Evolutionary conservation across 92 coral and sea anemone genomes (phyloP), one percentile per base, ranked within the genome.

Genomic region (Epizoanthus stellaris): DNA sequence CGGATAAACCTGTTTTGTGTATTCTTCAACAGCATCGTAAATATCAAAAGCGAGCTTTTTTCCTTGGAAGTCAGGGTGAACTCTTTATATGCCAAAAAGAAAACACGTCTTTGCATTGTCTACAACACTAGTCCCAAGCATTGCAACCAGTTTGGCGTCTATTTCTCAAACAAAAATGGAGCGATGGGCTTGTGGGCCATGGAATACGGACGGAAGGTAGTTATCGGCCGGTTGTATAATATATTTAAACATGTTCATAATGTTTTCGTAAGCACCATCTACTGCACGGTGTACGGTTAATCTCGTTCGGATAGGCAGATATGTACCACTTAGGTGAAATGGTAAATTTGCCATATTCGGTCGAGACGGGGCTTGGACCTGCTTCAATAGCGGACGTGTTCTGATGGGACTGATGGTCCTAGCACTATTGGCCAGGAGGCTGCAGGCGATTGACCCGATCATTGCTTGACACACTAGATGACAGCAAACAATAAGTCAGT

Each of bases 1-100:
- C 4, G 71, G 71, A 25, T 67, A 40, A 25, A 67, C 13, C n/a
- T 67, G 71, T 16, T 8, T 67, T 34, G 5, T 4, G 39, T 67
- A 5, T 67, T 30, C 71, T 34, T 11, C 16, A 34, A 67, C 71
- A 25, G 47, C 71, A 10, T 6, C 9, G 71, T 25, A 17, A 67
- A 67, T 67, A 20, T 67, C 71, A 67, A 30, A 40, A 12, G 71
- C 15, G n/a, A 23, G 7, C 71, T 67, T 67, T 4, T 16, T 30
- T 30, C 71, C 71, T 67, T 67, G 71, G 71, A 30, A 67, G 15
- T 67, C 43, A 40, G 17, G 42, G 39, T 67, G 71, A 13, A 67
- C 71, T 67, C 71, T 30, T 23, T 23, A 23, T 40, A 67, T 30
- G 7, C 17, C 17, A 23, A 10, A 15, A 4, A 34, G 71, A 67